Evolutionary conservation across 2,797 vertebrate genomes (phyloP).

Genomic region (Falco berigora): DNA sequence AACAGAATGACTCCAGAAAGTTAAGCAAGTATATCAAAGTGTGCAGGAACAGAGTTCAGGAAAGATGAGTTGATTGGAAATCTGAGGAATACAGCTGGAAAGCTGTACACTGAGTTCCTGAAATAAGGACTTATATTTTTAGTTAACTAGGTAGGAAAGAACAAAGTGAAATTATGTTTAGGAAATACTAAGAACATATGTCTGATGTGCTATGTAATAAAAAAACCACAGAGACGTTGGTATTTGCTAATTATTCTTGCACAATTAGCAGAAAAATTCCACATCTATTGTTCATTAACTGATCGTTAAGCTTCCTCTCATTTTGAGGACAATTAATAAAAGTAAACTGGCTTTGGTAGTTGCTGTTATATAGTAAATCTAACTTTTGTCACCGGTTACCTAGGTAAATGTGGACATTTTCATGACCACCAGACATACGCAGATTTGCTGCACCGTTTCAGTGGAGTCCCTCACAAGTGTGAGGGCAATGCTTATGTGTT

Average conservation of each 20-base stretch:
- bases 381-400: neutral
- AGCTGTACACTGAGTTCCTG: neutral
- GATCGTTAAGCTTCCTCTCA: neutral
- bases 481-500: neutral
- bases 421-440: neutral
- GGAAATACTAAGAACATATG: neutral
- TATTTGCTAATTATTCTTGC: neutral
- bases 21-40: neutral
- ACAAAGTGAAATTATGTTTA: neutral
- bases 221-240: neutral
- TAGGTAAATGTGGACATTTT: neutral
- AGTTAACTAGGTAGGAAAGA: neutral
- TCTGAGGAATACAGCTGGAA: neutral
- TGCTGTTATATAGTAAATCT: neutral
- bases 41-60: neutral
- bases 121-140: neutral
- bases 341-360: neutral
- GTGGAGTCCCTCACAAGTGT: neutral
- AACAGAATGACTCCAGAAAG: neutral
- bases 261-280: neutral
- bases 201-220: neutral
- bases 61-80: conserved; percentile 1
- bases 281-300: neutral
- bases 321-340: neutral
- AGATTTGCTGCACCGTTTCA: neutral